Evolutionary conservation across 2,888 invertebrate species (phyloP).

Genomic region (Tipula helvola): DNA sequence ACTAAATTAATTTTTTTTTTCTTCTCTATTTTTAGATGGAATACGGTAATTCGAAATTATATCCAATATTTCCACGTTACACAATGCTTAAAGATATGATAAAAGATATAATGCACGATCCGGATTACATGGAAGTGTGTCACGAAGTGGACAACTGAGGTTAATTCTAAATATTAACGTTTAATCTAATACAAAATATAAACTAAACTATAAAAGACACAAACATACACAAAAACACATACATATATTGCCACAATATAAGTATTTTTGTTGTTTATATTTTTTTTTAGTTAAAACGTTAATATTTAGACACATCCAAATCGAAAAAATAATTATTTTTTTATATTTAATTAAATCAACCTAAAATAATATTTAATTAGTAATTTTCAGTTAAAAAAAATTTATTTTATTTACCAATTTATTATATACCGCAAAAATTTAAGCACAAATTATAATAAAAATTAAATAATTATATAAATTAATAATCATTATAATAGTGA

Average conservation of each 20-base stretch:
- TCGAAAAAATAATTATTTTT: neutral
- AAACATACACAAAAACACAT: neutral
- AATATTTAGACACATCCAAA: neutral
- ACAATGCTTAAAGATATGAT: conserved; percentile 96
- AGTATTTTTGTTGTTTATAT: neutral
- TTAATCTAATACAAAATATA: neutral
- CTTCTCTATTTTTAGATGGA: conserved; percentile 52
- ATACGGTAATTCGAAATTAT: conserved; percentile 82
- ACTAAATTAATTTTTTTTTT: no score
- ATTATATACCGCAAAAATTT: neutral
- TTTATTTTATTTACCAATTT: neutral
- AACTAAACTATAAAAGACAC: neutral
- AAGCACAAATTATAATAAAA: neutral
- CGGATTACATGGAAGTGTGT: conserved; percentile 87
- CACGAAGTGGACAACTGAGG: conserved; percentile 8
- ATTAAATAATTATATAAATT: neutral
- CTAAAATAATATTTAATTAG: neutral
- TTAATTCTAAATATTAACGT: neutral
- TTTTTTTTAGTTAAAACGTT: neutral
- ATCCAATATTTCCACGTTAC: conserved; percentile 89
- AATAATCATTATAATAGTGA: neutral
- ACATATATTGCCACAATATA: neutral
- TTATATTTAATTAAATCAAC: neutral
- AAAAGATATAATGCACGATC: conserved; percentile 87
- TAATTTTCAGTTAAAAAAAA: neutral